These are phyloP conservation scores for Caenorhabditis uteleia DNA, from an alignment of 2,888 invertebrate genomes.

Conservation along the genomic window DNA sequence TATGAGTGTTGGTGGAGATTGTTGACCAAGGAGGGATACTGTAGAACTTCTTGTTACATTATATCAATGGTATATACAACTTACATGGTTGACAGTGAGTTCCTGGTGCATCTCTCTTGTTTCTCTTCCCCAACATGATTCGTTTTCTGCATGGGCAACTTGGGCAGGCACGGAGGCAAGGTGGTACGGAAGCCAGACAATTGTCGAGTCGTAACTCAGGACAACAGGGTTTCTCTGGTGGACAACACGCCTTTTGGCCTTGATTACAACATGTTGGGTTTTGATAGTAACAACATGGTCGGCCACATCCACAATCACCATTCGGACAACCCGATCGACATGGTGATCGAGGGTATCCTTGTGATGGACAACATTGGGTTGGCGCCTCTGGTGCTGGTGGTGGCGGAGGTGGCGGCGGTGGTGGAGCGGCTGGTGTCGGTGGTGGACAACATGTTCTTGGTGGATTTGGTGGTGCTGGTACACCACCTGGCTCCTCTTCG, in stretches of 20 bases:
- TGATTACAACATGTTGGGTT: conserved; percentile 58
- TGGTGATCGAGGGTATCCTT: conserved; percentile 31
- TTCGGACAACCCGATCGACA: conserved; percentile 44
- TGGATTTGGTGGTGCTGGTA: conserved; percentile 52
- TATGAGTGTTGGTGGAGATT: conserved; percentile 20
- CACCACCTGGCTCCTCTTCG: conserved; percentile 46
- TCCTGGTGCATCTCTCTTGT: conserved; percentile 37
- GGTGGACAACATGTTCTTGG: conserved; percentile 62
- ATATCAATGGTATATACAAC: background rate
- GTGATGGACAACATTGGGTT: conserved; percentile 52
- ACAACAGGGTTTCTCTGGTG: conserved; percentile 60
- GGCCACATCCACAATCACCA: conserved; percentile 60
- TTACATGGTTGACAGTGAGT: conserved; percentile 53
- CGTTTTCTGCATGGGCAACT: conserved; percentile 54
- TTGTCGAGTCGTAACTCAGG: conserved; percentile 46
- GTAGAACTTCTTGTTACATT: background rate
- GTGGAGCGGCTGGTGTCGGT: conserved; percentile 55
- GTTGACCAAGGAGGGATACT: conserved; percentile 28
- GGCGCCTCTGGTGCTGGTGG: conserved; percentile 64
- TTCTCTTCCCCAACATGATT: conserved; percentile 48
- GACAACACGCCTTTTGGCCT: conserved; percentile 57
- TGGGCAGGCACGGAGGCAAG: conserved; percentile 57
- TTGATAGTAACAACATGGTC: conserved; percentile 63
- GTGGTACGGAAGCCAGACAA: conserved; percentile 55
- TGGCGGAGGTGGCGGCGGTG: conserved; percentile 62